A percentile compares a stretch with the other conserved stretches of the same genome.
Evolutionary conservation across 2,113 vertebrate species (phyloP).

Genomic region (Pseudonaja textilis): DNA sequence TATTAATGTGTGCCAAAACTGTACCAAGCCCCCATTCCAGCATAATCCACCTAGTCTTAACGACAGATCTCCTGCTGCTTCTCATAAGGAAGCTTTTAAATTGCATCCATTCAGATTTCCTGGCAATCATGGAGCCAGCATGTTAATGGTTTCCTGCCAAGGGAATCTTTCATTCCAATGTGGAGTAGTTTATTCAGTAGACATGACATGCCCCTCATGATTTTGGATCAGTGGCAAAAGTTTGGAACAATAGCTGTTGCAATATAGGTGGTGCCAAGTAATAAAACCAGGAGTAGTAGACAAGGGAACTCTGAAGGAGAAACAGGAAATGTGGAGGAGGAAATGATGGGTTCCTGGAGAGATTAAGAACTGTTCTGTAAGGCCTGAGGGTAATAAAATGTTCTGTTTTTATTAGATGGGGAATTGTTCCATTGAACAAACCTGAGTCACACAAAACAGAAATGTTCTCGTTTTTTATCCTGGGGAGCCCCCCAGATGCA

Average conservation of each 20-base stretch:
- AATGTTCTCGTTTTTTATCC: not conserved
- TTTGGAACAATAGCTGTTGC: not conserved
- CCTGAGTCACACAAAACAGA: not conserved
- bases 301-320: not conserved
- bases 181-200: constrained; percentile 49
- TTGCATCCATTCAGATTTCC: constrained; percentile 40
- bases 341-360: not conserved
- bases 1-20: constrained; percentile 7
- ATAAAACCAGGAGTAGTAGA: not conserved
- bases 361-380: not conserved
- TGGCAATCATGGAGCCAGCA: constrained; percentile 33
- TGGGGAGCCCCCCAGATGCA: not conserved
- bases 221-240: constrained; percentile 21
- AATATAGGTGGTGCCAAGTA: not conserved
- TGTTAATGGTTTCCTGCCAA: constrained; percentile 49
- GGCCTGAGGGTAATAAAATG: not conserved
- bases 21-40: constrained; percentile 2
- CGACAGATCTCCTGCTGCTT: not conserved
- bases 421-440: not conserved
- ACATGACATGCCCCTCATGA: constrained; percentile 24
- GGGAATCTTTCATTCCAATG: constrained; percentile 50
- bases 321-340: not conserved
- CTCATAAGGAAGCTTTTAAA: constrained; percentile 40
- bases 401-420: not conserved
- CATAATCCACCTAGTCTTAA: not conserved